phyloP scores from a whole-genome alignment of 92 coral and sea anemone genomes.

The Palythoa grandis region DNA sequence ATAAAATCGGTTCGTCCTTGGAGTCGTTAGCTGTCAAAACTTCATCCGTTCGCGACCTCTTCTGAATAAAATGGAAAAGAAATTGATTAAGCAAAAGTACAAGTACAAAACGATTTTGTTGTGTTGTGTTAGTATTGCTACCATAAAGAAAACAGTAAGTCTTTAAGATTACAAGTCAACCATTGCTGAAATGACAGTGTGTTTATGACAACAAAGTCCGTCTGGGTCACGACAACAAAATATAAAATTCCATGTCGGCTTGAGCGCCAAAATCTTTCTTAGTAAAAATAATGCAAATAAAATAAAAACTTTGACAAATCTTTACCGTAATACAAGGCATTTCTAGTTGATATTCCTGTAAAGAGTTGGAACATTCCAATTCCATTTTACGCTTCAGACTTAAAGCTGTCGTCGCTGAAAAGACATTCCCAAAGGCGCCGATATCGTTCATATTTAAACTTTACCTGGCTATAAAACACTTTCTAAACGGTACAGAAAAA shows the following conservation, averaged over 20 bases:
- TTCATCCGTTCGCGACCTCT: slow-evolving; percentile 21
- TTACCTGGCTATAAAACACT: not conserved
- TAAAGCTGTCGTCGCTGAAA: slow-evolving; percentile 23
- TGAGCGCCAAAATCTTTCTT: not conserved
- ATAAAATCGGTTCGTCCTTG: not conserved
- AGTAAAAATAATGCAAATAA: not conserved
- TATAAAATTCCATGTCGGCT: not conserved
- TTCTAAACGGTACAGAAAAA: not conserved
- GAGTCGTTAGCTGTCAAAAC: not conserved
- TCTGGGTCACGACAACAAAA: not conserved
- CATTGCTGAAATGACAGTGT: too few species aligned
- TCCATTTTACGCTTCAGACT: slow-evolving; percentile 38
- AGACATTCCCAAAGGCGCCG: slow-evolving; percentile 1
- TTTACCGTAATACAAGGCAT: not conserved
- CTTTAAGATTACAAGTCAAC: too few species aligned
- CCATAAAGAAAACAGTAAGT: too few species aligned
- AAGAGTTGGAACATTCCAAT: not conserved
- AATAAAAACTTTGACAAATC: not conserved
- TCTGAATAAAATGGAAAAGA: slow-evolving; percentile 6
- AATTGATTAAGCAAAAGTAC: not conserved
- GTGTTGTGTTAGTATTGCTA: too few species aligned
- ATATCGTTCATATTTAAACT: slow-evolving; percentile 9
- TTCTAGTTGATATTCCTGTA: slow-evolving; percentile 19
- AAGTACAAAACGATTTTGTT: too few species aligned
- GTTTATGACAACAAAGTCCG: not conserved